Conservation (phyloP, 1,140 invertebrate species). For the Periplaneta americana region DNA sequence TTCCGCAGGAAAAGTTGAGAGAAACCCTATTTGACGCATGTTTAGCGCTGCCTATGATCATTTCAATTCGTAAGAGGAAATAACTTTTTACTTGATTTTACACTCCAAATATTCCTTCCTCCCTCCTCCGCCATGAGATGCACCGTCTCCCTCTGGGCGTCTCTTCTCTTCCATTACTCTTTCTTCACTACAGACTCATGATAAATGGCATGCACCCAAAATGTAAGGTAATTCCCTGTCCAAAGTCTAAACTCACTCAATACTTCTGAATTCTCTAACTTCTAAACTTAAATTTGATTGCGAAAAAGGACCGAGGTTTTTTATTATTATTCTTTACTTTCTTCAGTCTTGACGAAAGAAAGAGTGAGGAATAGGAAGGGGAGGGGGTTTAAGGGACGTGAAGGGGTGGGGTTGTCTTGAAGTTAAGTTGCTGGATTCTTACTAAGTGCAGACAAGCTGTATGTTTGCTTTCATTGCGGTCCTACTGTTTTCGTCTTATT, state of each 20-base stretch:
- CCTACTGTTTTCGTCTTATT: too few species aligned
- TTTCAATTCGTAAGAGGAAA: not conserved
- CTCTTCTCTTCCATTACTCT: not conserved
- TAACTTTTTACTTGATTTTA: not conserved
- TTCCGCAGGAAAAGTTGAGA: too few species aligned
- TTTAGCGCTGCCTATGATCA: not conserved
- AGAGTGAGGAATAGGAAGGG: not conserved
- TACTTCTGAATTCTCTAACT: constrained; percentile 18
- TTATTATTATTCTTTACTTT: not conserved
- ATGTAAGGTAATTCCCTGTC: constrained; percentile 18
- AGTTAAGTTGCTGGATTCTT: not conserved
- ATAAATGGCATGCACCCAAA: constrained; percentile 3
- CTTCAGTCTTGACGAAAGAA: not conserved
- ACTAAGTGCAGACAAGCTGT: not conserved
- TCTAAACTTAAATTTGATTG: constrained; percentile 19
- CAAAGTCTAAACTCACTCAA: constrained; percentile 17
- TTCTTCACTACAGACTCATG: not conserved
- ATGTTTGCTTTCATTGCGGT: not conserved
- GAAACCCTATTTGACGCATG: not conserved
- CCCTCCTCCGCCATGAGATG: not conserved
- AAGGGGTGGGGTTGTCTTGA: not conserved
- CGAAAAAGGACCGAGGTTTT: constrained; percentile 6
- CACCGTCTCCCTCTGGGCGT: not conserved
- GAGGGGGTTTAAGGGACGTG: not conserved
- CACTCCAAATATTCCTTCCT: not conserved